Evolutionary conservation across 2,888 invertebrate species (phyloP).

Genomic region (Deroplatys truncata): DNA sequence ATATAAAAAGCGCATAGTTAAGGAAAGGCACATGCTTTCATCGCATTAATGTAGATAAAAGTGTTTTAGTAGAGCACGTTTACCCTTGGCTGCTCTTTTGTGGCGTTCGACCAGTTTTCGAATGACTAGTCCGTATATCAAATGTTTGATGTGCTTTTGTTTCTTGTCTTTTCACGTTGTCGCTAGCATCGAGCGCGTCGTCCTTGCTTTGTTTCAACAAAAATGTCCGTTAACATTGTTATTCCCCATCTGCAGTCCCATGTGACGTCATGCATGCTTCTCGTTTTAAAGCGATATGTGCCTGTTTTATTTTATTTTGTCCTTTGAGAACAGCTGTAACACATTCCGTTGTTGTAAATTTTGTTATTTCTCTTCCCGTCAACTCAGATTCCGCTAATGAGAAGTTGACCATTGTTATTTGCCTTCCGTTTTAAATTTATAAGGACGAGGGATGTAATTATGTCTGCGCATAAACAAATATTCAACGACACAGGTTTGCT

Average conservation of each 20-base stretch:
- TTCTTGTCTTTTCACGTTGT: not conserved
- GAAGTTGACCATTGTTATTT: not conserved
- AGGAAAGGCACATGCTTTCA: not conserved
- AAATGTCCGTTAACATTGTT: not conserved
- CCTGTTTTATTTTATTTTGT: not conserved
- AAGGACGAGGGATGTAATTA: not conserved
- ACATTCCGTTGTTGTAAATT: not conserved
- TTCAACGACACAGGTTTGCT: not conserved
- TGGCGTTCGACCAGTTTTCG: not conserved
- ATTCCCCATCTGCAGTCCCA: not conserved
- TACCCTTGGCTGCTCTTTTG: not conserved
- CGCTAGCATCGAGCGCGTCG: not conserved
- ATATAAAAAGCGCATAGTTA: not conserved
- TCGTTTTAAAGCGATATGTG: not conserved
- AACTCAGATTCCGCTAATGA: not conserved
- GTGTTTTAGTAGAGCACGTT: not conserved
- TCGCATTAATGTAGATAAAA: not conserved
- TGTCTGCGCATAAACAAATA: not conserved
- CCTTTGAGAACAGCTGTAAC: not conserved
- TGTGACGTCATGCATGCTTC: not conserved
- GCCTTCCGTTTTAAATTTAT: not conserved
- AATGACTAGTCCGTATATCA: not conserved
- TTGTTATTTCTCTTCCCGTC: not conserved
- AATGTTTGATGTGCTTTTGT: not conserved
- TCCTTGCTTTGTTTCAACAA: not conserved